phyloP scores from a whole-genome alignment of 2,888 invertebrate species.

The Leucoma salicis region DNA sequence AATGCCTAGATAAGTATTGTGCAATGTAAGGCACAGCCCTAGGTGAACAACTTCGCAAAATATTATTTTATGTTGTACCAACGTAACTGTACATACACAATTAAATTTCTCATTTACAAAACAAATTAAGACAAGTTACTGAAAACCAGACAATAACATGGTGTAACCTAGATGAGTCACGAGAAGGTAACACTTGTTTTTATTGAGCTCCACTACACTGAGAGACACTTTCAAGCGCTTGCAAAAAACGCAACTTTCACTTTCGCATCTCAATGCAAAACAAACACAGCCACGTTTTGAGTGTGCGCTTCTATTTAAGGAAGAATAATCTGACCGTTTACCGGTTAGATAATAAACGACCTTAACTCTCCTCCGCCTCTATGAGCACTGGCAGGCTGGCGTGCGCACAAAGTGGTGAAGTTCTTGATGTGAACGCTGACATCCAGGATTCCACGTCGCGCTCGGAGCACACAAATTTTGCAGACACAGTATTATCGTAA shows the following conservation, averaged over 20 bases:
- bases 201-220: slow-evolving; percentile 31
- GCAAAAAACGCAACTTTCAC: slow-evolving; percentile 70
- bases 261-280: slow-evolving; percentile 69
- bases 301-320: slow-evolving; percentile 42
- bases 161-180: slow-evolving; percentile 40
- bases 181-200: slow-evolving; percentile 31
- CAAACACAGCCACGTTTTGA: slow-evolving; percentile 60
- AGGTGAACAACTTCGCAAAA: slow-evolving; percentile 27
- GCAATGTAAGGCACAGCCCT: slow-evolving; percentile 13
- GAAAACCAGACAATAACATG: slow-evolving; percentile 30
- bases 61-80: slow-evolving; percentile 22
- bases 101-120: slow-evolving; percentile 23
- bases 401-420: slow-evolving; percentile 71
- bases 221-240: slow-evolving; percentile 58
- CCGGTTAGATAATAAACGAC: slow-evolving; percentile 29
- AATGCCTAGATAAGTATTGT: too few relatives aligned
- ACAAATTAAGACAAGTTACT: slow-evolving; percentile 17
- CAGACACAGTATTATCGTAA: slow-evolving; percentile 83
- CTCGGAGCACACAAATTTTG: slow-evolving; percentile 82
- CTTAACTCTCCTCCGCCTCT: slow-evolving; percentile 81
- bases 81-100: slow-evolving; percentile 24
- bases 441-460: slow-evolving; percentile 83
- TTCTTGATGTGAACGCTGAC: slow-evolving; percentile 77
- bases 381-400: slow-evolving; percentile 82
- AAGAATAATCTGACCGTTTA: slow-evolving; percentile 45